Evolutionary conservation across 1,140 invertebrate genomes (phyloP), one percentile per base, ranked within the genome.

Genomic region (Plutomurus gul): DNA sequence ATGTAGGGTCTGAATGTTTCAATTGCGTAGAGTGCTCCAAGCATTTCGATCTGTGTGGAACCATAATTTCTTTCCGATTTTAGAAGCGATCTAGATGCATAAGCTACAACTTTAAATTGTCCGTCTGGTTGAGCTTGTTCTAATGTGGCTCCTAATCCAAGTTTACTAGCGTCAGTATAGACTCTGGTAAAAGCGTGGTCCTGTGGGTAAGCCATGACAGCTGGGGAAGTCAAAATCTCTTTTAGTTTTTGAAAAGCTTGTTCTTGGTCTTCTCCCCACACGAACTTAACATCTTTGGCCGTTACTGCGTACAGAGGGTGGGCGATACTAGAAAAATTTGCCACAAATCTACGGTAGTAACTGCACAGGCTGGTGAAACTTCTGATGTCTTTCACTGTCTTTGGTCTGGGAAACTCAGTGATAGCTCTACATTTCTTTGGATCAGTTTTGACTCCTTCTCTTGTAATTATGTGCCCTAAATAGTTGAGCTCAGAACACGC

Each of bases 21-120:
- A 56, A 85, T 78, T 7, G 85, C 84, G 84, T 84, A 88, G 8
- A 87, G 83, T 8, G 88, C 81, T 0, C 86, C 87, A 27, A 89
- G 79, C 51, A 83, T 84, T 84, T 89, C 88, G 56, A 81, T 76
- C 83, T 89, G 86, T 0, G 85, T 87, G 0, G 83, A 82, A 3
- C 81, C 73, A 77, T 86, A 89, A 11, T 86, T 85, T 56, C 72
- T 76, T 84, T 89, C 87, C 11, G 77, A 10, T 11, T 78, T 72
- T 30, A 33, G 71, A 10, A 89, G 60, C 4, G 84, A 70, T n/a
- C 87, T 71, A 30, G 85, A 85, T 1, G 87, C 86, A 81, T 88
- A 90, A 20, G 87, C 87, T 8, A 89, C 84, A 1, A 87, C 86
- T n/a, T 82, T 81, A 77, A 7, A 8, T 22, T 36, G n/a, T 4